Evolutionary conservation across 2,797 vertebrate species (phyloP).

Genomic region (Knipowitschia caucasica): DNA sequence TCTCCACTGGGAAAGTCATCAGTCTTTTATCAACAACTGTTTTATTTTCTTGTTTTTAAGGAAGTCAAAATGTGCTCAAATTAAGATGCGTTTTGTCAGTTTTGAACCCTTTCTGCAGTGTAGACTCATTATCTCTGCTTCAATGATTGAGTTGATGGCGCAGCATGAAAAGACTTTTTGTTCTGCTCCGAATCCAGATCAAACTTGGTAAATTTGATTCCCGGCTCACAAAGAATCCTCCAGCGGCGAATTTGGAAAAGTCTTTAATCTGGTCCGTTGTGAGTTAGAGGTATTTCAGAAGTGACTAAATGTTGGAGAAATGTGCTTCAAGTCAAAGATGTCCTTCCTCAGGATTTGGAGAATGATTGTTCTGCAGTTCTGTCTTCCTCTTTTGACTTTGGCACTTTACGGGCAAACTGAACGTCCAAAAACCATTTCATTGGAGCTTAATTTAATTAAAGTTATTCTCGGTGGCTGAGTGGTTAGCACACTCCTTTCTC

Average conservation of each 20-base stretch:
- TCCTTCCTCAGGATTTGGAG: conserved; percentile 26
- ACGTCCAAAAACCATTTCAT: too few relatives aligned
- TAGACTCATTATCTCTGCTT: conserved; percentile 20
- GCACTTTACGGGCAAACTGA: not conserved
- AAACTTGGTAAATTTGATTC: conserved; percentile 28
- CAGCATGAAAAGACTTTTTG: conserved; percentile 46
- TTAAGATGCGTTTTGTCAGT: too few relatives aligned
- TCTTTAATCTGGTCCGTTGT: conserved; percentile 15
- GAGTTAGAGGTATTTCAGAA: not conserved
- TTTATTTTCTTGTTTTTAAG: too few relatives aligned
- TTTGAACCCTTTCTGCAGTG: not conserved
- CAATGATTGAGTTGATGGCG: conserved; percentile 25
- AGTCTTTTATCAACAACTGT: too few relatives aligned
- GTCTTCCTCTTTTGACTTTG: conserved; percentile 11
- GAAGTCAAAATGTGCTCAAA: too few relatives aligned
- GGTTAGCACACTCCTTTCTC: too few relatives aligned
- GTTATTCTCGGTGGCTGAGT: too few relatives aligned
- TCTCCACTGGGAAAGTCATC: too few relatives aligned
- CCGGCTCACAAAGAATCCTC: conserved; percentile 32
- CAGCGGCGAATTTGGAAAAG: not conserved
- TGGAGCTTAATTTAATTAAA: too few relatives aligned
- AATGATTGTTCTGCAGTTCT: conserved; percentile 26
- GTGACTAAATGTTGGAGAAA: not conserved
- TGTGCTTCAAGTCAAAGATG: conserved; percentile 41
- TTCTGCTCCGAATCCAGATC: conserved; percentile 23